Base-by-base conservation (phyloP, 2,113 vertebrate species). In the Ameiurus melas region DNA sequence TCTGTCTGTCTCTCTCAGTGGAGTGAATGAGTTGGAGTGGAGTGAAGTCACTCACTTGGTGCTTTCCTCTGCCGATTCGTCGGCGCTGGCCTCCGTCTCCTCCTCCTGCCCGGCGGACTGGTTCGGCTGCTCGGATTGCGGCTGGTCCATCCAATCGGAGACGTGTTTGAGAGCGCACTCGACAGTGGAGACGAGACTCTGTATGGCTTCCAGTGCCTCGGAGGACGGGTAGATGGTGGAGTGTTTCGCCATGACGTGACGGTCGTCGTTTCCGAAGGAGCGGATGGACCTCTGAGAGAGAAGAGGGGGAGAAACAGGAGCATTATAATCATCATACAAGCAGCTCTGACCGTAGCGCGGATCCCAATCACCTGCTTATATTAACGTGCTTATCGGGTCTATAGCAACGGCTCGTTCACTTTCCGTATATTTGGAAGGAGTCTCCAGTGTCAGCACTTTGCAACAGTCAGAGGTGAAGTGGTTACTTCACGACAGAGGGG, bases 221-320 rank as follows among this genome's bases (percentile, higher is more conserved):
- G 97, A 98, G 92, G 98, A 99, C 33, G 98, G 98, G 93, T 99
- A 99, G 92, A 99, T 98, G 92, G 97, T 96, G 93, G 98, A 99
- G 95, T 99, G 98, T 88, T 99, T 99, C 85, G 99, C 97, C 98
- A 99, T 99, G 91, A 99, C 98, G 47, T 99, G 98, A 93, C 98
- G 98, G 95, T 99, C 98, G 94, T 99, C 98, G 16, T 99, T 99
- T 89, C 97, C 97, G 91, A 99, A 99, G 90, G 98, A 99, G 91
- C 98, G 96, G 94, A 98, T 99, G 89, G 98, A 99, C 97, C 98
- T 98, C 98, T 99, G 95, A 91, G 3, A 58, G 78, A 10, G 17
- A 27, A 88, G 70, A 62, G 86, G 20, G 19, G 12, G 53, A 43
- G 68, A 13, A 60, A 60, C 12, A 12, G 17, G 22, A 43, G 36